Base-by-base conservation (phyloP, 2,888 invertebrate genomes). In the Notocelia uddmanniana region DNA sequence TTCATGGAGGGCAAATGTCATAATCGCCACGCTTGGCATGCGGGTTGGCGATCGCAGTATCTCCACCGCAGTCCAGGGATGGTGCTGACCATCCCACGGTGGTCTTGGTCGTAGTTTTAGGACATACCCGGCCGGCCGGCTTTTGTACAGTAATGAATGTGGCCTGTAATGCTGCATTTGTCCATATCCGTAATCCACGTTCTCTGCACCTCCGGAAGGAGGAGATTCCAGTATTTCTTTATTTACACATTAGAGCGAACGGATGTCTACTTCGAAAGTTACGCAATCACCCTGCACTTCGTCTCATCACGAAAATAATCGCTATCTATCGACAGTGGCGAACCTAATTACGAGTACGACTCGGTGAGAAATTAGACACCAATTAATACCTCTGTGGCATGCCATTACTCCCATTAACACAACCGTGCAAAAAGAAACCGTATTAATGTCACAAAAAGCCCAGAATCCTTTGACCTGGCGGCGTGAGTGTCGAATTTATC, bases 311-410 rank as follows among this genome's bases (percentile, higher is more conserved):
- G 8, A 45, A 45, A n/a, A 45, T 45, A 45, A 45, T 45, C n/a
- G n/a, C 50, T 50, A 50, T 50, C 50, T 50, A 50, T 50, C 11
- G 50, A 50, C 50, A 3, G 19, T 18, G 18, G 50, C 3, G n/a
- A 18, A 10, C 19, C 50, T 50, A 50, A 50, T 50, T 26, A 55
- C 55, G 2, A 50, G 19, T 26, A 55, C 55, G 2, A n/a, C 55
- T 26, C 21, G 54, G 21, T 55, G 26, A 23, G 45, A 48, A 57
- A 67, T 67, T 45, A 57, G 57, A 48, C 57, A 57, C 57, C 45
- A 67, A 57, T 67, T 57, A 67, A 45, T 48, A 57, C 45, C 26
- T n/a, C 31, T 19, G 15, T 34, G 45, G 26, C 55, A 26, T 31
- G 15, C 57, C 5, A 45, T 57, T 67, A 48, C 19, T 19, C 31